Conservation (phyloP, 2,888 invertebrate genomes). For the Cremastinae sp. region DNA sequence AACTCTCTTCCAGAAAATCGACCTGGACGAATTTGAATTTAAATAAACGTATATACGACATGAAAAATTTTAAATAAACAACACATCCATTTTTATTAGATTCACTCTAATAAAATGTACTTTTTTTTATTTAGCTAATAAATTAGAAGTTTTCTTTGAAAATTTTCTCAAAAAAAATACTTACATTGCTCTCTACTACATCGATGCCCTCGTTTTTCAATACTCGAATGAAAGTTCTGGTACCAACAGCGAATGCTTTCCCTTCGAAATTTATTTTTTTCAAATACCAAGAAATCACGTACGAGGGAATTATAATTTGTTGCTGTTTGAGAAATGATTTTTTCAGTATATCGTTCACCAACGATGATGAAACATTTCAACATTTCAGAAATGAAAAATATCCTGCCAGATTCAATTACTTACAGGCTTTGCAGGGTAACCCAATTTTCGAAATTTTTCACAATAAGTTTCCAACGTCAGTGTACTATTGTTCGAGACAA, state of each 20-base stretch:
- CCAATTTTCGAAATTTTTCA: constrained; percentile 70
- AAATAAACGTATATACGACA: not conserved
- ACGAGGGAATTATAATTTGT: constrained; percentile 81
- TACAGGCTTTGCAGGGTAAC: constrained; percentile 72
- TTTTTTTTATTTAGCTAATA: no score
- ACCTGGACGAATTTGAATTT: constrained; percentile 53
- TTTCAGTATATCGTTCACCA: not conserved
- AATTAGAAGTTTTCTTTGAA: no score
- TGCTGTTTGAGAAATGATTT: constrained; percentile 71
- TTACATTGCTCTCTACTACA: constrained; percentile 71
- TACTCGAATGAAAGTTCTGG: constrained; percentile 77
- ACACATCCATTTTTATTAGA: not conserved
- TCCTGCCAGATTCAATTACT: no score
- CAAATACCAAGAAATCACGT: constrained; percentile 82
- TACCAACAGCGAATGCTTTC: constrained; percentile 81
- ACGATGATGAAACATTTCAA: not conserved
- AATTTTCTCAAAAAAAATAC: constrained; percentile 46
- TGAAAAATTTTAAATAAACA: not conserved
- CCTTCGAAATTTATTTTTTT: constrained; percentile 82
- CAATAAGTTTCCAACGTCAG: constrained; percentile 76
- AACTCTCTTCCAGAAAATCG: constrained; percentile 39
- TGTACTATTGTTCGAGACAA: constrained; percentile 83
- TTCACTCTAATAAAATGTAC: no score
- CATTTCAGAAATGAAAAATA: no score
- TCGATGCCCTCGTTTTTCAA: constrained; percentile 81